These are phyloP conservation scores for Trichechus manatus DNA, from an alignment of 2,113 vertebrate species.

Conservation along the genomic window DNA sequence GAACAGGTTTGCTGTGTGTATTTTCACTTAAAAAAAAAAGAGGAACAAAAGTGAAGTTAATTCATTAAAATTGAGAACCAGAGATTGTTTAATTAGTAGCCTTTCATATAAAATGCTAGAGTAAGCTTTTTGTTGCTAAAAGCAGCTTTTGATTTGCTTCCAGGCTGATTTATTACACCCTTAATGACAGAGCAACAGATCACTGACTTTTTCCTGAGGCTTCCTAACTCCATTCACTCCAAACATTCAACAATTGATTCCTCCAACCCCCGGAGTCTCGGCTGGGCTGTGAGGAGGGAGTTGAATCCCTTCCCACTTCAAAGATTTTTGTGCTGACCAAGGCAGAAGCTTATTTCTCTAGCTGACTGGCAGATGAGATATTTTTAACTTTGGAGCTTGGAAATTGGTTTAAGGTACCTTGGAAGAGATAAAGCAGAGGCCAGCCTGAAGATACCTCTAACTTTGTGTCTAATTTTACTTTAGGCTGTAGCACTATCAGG, in stretches of 20 bases:
- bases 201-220: background rate
- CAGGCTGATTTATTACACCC: background rate
- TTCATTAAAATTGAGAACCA: background rate
- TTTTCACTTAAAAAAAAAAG: background rate
- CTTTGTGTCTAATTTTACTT: background rate
- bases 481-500: background rate
- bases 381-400: constrained; percentile 45
- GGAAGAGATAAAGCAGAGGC: background rate
- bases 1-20: background rate
- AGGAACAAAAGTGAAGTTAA: constrained; percentile 9
- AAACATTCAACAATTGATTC: background rate
- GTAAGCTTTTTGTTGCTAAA: background rate
- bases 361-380: background rate
- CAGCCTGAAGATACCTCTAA: background rate
- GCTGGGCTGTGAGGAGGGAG: background rate
- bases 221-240: background rate
- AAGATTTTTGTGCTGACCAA: constrained; percentile 5
- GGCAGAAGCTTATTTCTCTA: constrained; percentile 43
- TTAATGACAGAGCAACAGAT: background rate
- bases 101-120: background rate
- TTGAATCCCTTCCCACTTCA: background rate
- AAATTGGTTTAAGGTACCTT: background rate
- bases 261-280: background rate
- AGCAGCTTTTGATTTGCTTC: background rate
- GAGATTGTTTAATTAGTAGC: background rate